These are phyloP conservation scores for Dryas iulia DNA, from an alignment of 1,140 invertebrate genomes.

Conservation along the genomic window DNA sequence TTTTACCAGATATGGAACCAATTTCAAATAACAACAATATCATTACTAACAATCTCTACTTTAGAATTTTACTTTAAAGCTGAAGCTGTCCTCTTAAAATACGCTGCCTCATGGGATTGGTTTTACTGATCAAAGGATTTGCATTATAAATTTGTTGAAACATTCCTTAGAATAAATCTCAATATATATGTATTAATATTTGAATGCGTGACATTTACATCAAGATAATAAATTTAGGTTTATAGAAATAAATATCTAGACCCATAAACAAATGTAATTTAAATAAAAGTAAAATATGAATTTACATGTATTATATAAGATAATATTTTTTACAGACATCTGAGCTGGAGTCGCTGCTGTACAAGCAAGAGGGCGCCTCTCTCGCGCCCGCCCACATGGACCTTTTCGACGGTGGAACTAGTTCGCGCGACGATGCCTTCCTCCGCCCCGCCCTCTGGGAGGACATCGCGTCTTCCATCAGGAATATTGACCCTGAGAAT, in stretches of 20 bases:
- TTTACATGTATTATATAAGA: too few relatives aligned
- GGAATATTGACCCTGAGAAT: conserved; percentile 93
- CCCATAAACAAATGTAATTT: not conserved
- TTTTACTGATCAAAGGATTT: conserved; percentile 53
- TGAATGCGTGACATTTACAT: conserved; percentile 1
- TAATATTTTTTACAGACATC: conserved; percentile 63
- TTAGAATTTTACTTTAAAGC: conserved; percentile 36
- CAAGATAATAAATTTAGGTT: not conserved
- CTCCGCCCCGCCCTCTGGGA: conserved; percentile 92
- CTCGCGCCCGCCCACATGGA: conserved; percentile 74
- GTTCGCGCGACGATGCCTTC: conserved; percentile 89
- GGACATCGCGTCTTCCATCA: conserved; percentile 93
- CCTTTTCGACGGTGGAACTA: conserved; percentile 72
- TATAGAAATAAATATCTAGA: not conserved
- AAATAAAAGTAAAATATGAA: not conserved
- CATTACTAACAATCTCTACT: conserved; percentile 35
- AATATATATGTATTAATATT: conserved; percentile 4
- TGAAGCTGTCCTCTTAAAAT: conserved; percentile 39
- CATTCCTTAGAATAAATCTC: conserved; percentile 45
- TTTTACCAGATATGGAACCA: not conserved
- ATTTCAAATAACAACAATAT: conserved; percentile 43
- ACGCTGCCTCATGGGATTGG: conserved; percentile 40
- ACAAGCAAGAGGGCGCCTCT: conserved; percentile 74
- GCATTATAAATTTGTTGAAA: conserved; percentile 50
- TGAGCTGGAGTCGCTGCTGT: conserved; percentile 78